Conservation (phyloP, 23 tunicate species). For the Phallusia fumigata region DNA sequence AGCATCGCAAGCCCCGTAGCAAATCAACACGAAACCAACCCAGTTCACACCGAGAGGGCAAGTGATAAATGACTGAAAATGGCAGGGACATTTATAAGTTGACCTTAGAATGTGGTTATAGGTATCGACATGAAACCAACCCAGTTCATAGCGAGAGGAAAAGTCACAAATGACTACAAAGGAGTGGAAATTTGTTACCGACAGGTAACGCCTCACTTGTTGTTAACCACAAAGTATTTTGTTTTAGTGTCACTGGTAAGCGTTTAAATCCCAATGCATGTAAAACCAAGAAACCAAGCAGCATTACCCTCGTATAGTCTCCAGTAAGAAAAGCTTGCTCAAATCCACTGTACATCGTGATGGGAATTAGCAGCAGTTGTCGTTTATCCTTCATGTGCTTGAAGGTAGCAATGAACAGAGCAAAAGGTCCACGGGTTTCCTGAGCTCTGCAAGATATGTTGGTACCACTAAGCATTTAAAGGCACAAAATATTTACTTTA, state of each 20-base stretch:
- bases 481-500: slow-evolving; percentile 76
- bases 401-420: slow-evolving; percentile 67
- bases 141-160: too few species aligned
- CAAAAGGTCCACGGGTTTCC: slow-evolving; percentile 46
- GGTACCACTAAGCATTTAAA: too few species aligned
- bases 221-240: not conserved
- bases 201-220: not conserved
- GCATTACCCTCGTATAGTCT: slow-evolving; percentile 76
- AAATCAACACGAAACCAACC: slow-evolving; percentile 91
- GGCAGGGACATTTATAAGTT: too few species aligned
- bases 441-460: not conserved
- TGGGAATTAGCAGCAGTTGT: slow-evolving; percentile 70
- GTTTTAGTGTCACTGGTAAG: not conserved
- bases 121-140: slow-evolving; percentile 64
- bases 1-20: slow-evolving; percentile 80
- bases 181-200: too few species aligned
- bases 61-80: slow-evolving; percentile 70
- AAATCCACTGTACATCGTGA: slow-evolving; percentile 95
- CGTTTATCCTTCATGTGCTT: slow-evolving; percentile 72
- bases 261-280: too few species aligned
- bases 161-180: too few species aligned
- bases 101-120: too few species aligned
- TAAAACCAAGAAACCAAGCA: too few species aligned
- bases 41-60: slow-evolving; percentile 92
- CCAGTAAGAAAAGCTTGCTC: slow-evolving; percentile 93